Conservation (phyloP, 2,113 vertebrate species). For the Numida meleagris region DNA sequence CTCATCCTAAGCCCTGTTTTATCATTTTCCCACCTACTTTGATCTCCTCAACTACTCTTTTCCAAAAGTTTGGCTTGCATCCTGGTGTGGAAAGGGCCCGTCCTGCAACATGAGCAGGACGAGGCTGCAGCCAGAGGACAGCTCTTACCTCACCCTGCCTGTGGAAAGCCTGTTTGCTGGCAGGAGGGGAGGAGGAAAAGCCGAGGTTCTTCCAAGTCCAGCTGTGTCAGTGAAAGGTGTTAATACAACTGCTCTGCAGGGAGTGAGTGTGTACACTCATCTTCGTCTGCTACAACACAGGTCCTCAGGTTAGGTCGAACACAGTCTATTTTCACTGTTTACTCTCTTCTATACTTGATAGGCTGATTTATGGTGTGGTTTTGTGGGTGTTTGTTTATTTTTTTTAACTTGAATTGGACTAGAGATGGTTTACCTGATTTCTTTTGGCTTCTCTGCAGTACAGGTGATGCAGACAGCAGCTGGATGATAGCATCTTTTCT, state of each 20-base stretch:
- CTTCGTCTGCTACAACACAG: background rate
- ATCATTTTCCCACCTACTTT: background rate
- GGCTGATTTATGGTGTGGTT: background rate
- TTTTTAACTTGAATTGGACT: background rate
- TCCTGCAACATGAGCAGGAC: background rate
- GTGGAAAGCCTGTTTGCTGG: background rate
- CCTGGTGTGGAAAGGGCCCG: background rate
- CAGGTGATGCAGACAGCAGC: background rate
- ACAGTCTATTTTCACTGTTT: background rate
- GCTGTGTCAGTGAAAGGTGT: background rate
- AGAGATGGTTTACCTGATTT: background rate
- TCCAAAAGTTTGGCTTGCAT: background rate
- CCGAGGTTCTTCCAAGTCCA: background rate
- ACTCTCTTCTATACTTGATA: background rate
- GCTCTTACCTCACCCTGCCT: background rate
- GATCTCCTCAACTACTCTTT: background rate
- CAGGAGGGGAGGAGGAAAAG: background rate
- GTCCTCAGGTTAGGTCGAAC: background rate
- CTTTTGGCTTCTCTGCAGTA: background rate
- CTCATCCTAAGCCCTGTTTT: background rate
- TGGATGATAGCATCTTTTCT: background rate
- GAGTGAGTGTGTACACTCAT: fast-evolving
- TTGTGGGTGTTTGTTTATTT: background rate
- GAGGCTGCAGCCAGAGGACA: background rate
- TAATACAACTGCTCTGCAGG: background rate